Percentiles rank a stretch among this genome's conserved stretches.
Conservation (phyloP, 2,113 vertebrate species). For the Pelusios castaneus region DNA sequence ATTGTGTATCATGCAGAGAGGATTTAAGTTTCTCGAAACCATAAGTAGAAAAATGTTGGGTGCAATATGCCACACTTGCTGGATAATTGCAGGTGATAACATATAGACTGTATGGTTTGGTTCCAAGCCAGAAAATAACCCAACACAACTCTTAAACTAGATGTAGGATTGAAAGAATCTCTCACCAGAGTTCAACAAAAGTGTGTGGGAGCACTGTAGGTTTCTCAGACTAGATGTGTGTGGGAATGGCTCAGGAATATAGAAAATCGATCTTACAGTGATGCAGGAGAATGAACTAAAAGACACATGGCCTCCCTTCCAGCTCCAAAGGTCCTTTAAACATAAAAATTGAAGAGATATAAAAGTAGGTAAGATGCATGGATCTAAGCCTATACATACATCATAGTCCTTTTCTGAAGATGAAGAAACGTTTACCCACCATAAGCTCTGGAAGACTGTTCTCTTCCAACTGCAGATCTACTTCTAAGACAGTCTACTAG, state of each 20-base stretch:
- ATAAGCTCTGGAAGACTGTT: conserved; percentile 14
- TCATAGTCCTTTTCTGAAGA: background rate
- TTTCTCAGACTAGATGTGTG: background rate
- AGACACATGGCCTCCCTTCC: background rate
- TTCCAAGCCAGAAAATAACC: background rate
- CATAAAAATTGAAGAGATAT: background rate
- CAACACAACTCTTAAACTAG: background rate
- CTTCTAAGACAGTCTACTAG: conserved; percentile 6
- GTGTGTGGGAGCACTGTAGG: fast-evolving
- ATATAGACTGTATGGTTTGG: no score
- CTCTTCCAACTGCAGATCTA: conserved; percentile 5
- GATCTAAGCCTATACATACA: background rate
- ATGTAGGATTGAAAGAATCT: background rate
- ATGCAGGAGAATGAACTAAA: background rate
- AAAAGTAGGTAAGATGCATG: background rate
- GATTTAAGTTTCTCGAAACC: background rate
- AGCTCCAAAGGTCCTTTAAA: background rate
- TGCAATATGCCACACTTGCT: background rate
- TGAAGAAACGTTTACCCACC: conserved; percentile 27
- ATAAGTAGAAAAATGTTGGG: background rate
- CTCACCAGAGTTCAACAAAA: background rate
- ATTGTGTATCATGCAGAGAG: background rate
- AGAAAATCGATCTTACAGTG: background rate
- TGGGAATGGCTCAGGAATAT: background rate
- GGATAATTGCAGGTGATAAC: background rate